Evolutionary conservation across 2,113 vertebrate species (phyloP), one percentile per base, ranked within the genome.

Genomic region (Grallaria varia): DNA sequence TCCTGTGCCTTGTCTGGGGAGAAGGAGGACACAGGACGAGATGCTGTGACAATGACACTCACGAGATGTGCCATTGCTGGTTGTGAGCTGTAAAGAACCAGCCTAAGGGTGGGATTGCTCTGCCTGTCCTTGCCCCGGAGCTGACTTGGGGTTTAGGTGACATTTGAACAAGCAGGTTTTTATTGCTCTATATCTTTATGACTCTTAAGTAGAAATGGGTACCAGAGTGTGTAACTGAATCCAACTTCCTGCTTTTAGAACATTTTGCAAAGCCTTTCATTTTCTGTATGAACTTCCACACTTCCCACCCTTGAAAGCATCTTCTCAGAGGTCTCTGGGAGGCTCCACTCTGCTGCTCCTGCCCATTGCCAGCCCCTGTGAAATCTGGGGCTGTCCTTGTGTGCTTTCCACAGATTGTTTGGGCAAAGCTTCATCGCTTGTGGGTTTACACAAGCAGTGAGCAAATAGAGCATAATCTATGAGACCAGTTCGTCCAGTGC

Each of bases 131-230:
- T 10, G 2, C 31, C 5, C 50, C n/a, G 47, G 63, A 60, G 63
- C 47, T 80, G 2, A 35, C 31, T n/a, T 44, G 7, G 28, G 39
- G 59, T 45, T 77, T 44, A 40, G 64, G 31, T 76, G 82, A 28
- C 35, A 14, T 31, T 67, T 71, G 47, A 62, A 6, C 35, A 62
- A 73, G 35, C 52, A 78, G 17, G 5, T 35, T 81, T 90, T 84
- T 33, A 25, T 52, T 68, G 8, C 24, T 60, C 35, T 55, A 0
- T 21, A 12, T 35, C 31, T 77, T 0, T 49, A 6, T 21, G n/a
- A 50, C 27, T 28, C 78, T 69, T 69, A 23, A 8, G 12, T 9
- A 73, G 23, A 77, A 73, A 47, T 6, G 28, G 24, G 30, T 39
- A 50, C 33, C 49, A 68, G 62, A 72, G 23, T 3, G 39, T 30